These are phyloP conservation scores for Clusia tigrina DNA, from an alignment of 2,888 invertebrate species.

Conservation along the genomic window DNA sequence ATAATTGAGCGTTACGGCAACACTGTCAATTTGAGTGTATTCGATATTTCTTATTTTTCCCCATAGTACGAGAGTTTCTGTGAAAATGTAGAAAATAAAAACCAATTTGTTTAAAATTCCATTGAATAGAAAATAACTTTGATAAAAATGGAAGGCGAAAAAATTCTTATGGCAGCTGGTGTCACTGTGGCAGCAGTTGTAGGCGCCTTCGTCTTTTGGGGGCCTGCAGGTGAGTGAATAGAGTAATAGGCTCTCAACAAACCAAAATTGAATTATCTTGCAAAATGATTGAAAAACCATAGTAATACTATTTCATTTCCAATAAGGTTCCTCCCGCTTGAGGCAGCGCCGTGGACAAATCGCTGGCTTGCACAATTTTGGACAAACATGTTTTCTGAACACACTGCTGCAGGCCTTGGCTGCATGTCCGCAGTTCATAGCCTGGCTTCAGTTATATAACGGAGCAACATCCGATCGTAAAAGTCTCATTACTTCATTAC, in stretches of 20 bases:
- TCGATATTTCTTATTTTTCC: too few species aligned
- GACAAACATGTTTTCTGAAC: constrained; percentile 92
- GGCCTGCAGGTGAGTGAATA: constrained; percentile 58
- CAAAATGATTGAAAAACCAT: too few species aligned
- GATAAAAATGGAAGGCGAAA: constrained; percentile 69
- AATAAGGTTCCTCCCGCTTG: constrained; percentile 63
- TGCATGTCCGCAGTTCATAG: constrained; percentile 83
- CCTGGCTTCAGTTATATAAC: constrained; percentile 76
- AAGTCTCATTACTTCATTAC: constrained; percentile 77
- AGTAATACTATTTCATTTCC: constrained; percentile 24
- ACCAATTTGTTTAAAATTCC: background rate
- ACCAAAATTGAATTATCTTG: too few species aligned
- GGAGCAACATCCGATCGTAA: constrained; percentile 73
- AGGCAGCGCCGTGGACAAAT: constrained; percentile 76
- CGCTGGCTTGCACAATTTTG: constrained; percentile 88
- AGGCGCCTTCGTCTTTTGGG: constrained; percentile 85
- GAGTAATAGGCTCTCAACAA: too few species aligned
- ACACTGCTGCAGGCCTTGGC: constrained; percentile 89
- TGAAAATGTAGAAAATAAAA: background rate
- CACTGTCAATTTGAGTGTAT: too few species aligned
- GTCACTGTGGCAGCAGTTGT: constrained; percentile 81
- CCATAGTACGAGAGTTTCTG: too few species aligned
- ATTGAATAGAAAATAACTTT: background rate
- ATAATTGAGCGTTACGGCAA: too few species aligned
- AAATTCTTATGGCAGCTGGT: constrained; percentile 80